Evolutionary conservation across 2,113 vertebrate species (phyloP).

Genomic region (Psophia crepitans): DNA sequence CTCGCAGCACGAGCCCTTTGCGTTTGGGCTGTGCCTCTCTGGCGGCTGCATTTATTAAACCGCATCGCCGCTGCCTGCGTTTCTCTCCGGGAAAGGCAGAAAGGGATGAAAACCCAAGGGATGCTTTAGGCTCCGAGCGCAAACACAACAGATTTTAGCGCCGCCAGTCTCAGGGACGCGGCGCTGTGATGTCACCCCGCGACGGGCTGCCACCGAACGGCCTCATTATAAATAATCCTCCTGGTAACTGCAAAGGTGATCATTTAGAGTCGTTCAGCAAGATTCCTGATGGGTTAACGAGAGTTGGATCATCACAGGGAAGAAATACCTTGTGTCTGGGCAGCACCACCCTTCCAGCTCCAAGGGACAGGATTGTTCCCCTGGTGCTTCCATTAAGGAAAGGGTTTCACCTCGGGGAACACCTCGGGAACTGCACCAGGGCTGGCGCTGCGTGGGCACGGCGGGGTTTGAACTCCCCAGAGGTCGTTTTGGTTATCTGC

Average conservation of each 20-base stretch:
- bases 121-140: fast-evolving
- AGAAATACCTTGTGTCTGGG: not conserved
- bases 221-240: not conserved
- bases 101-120: not conserved
- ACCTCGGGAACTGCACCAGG: not conserved
- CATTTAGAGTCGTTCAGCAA: not conserved
- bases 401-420: not conserved
- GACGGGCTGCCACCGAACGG: not conserved
- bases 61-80: not conserved
- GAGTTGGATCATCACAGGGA: not conserved
- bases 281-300: not conserved
- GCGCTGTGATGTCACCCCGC: fast-evolving
- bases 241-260: not conserved
- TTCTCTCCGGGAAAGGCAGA: not conserved
- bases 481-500: not conserved
- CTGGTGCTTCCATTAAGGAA: not conserved
- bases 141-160: not conserved
- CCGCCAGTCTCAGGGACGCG: not conserved
- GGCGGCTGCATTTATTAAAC: not conserved
- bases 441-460: not conserved
- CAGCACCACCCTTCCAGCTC: not conserved
- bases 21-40: not conserved
- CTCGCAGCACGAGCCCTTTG: not conserved
- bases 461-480: not conserved
- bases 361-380: not conserved